A percentile compares a stretch with the other conserved stretches of the same genome.
phyloP scores from a whole-genome alignment of 2,797 vertebrate species.

The Harpagifer antarcticus region DNA sequence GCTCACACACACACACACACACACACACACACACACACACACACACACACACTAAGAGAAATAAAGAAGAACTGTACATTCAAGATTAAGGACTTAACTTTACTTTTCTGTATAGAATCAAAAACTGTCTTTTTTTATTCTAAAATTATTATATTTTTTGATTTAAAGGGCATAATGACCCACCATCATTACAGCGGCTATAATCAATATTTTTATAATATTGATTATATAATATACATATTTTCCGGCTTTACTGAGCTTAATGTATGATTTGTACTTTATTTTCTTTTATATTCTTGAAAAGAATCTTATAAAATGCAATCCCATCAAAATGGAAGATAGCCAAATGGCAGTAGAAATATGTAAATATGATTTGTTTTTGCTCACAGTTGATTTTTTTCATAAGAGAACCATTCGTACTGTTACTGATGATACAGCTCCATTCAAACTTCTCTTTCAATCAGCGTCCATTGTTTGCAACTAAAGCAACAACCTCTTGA shows the following conservation, averaged over 20 bases:
- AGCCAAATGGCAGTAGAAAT: neutral
- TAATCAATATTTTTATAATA: neutral
- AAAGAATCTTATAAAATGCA: neutral
- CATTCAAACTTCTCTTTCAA: conserved; percentile 1
- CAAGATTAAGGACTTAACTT: neutral
- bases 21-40: neutral
- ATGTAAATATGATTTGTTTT: neutral
- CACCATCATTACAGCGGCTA: neutral
- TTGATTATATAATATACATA: too few relatives aligned
- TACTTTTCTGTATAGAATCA: neutral
- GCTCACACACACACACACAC: neutral
- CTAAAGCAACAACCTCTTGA: conserved; percentile 34
- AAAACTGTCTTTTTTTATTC: neutral
- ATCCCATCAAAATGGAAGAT: neutral
- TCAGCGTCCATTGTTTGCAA: conserved; percentile 24
- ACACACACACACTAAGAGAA: neutral
- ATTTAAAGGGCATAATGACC: neutral
- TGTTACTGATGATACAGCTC: conserved; percentile 7
- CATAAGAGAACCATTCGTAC: neutral
- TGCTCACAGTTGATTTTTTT: conserved; percentile 1
- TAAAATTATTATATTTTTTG: too few relatives aligned
- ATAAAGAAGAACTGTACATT: neutral
- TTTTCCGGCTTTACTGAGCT: neutral
- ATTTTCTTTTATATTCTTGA: neutral
- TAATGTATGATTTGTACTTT: neutral